Evolutionary conservation across 35 echinoderm and acorn worm species (phyloP), one percentile per base, ranked within the genome.

Genomic region (Acanthaster planci): DNA sequence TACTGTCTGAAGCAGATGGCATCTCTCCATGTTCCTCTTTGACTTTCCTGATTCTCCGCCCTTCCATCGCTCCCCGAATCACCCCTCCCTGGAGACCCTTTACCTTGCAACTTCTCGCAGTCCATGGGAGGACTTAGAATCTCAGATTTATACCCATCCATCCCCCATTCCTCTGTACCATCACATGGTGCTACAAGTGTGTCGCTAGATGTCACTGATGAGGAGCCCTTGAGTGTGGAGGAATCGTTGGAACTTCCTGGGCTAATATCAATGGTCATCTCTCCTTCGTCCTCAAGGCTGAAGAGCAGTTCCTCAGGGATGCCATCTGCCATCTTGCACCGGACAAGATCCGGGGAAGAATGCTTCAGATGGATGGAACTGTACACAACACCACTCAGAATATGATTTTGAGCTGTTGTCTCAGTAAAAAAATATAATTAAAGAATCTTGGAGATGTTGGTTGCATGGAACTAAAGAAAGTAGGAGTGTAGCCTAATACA

Each of bases 1-100:
- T 72, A 72, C 34, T 72, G 64, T 29, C 64, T 7, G 64, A 72
- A 72, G 64, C 64, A 72, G 7, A 72, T 72, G 26, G 64, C 64
- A 26, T 72, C 64, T 26, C 64, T 72, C 64, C 64, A 72, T 8
- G 64, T 23, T 8, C 64, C 8, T 47, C 42, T 12, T 47, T 47
- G 42, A 72, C 21, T 7, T 22, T 21, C 23, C 23, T 34, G 26
- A 31, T 34, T 8, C 34, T 72, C 64, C 64, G 30, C 7, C 23
- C 23, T 26, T 31, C 34, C 64, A 2, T 72, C 57, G 0, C 6
- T 34, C 9, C 26, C 2, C 18, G 30, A 31, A 12, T 14, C 23
- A 31, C 15, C 64, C 64, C 23, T 72, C 23, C 64, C 23, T 5
- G 64, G 64, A 26, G 26, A 10, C 14, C 64, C 64, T 67, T 67